Evolutionary conservation across 2,888 invertebrate species (phyloP), one percentile per base, ranked within the genome.

Genomic region (Panzeria rudis): DNA sequence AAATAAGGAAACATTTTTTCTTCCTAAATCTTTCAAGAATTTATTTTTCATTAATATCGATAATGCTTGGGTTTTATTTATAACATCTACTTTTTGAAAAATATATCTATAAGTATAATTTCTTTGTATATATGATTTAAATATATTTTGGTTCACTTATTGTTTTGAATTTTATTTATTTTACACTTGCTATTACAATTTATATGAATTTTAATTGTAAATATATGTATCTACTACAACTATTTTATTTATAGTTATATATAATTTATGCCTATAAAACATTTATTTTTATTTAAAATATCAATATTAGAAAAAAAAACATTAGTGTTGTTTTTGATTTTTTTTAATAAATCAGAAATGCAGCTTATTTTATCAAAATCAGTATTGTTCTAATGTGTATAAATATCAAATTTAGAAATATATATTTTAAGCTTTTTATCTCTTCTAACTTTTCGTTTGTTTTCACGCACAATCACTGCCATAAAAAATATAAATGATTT

Each of bases 1-100:
- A 56, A 68, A 23, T 23, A 56, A 56, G 17, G n/a, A 44, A 47
- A 68, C 23, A 11, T 15, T 35, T 32, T 23, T 35, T 13, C 3
- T 38, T 50, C 9, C 29, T 17, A 15, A 9, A n/a, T 44, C 17
- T 69, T 78, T 52, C 29, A 73, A 72, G 71, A 71, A 72, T 41
- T 62, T 41, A 5, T 23, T 54, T 17, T 20, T 61, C 11, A 13
- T 59, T 41, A 6, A 50, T 61, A 8, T 11, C 50, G 29, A 62
- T 62, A 64, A 54, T 64, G 38, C 52, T 52, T 50, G 15, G 5
- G 56, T 79, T n/a, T 41, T 62, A 3, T 72, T 79, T 62, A 8
- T 72, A 72, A 72, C 72, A 80, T 66, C 54, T 73, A 72, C 38
- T 66, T 47, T 52, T 78, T 80, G 72, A 66, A 80, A 80, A 80